Evolutionary conservation across 2,113 vertebrate species (phyloP).

Genomic region (Rhipidura dahli): DNA sequence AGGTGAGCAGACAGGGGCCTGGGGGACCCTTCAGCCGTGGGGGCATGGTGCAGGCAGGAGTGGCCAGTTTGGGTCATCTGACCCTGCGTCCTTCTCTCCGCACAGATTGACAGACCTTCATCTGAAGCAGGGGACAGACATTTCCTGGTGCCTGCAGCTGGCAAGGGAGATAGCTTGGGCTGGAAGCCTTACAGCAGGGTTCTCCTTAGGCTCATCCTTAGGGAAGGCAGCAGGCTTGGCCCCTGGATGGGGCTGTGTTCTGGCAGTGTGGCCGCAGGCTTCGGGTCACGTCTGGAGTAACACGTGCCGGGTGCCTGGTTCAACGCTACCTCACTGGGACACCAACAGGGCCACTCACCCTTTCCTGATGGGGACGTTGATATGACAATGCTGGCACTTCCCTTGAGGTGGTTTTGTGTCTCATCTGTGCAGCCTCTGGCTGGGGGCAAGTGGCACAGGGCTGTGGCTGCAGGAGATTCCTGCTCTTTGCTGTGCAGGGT

Average conservation of each 20-base stretch:
- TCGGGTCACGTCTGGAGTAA: neutral
- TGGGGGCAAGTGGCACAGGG: neutral
- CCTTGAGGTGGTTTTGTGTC: neutral
- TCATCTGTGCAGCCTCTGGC: neutral
- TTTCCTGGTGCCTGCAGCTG: neutral
- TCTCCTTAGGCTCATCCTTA: neutral
- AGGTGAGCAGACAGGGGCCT: neutral
- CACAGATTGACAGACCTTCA: neutral
- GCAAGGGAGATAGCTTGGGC: neutral
- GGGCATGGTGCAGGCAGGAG: neutral
- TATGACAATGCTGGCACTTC: neutral
- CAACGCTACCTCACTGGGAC: accelerated
- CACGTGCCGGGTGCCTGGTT: neutral
- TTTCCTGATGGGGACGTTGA: neutral
- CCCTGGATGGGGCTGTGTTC: neutral
- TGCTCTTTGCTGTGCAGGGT: neutral
- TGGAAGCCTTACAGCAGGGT: neutral
- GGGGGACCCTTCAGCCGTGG: neutral
- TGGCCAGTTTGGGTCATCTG: neutral
- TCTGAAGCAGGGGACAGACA: neutral
- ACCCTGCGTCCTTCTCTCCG: neutral
- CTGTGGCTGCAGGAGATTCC: neutral
- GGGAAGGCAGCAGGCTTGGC: neutral
- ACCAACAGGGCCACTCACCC: neutral
- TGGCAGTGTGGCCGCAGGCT: accelerated